Conservation (phyloP, 1,140 invertebrate species). For the Thereuonema tuberculata region DNA sequence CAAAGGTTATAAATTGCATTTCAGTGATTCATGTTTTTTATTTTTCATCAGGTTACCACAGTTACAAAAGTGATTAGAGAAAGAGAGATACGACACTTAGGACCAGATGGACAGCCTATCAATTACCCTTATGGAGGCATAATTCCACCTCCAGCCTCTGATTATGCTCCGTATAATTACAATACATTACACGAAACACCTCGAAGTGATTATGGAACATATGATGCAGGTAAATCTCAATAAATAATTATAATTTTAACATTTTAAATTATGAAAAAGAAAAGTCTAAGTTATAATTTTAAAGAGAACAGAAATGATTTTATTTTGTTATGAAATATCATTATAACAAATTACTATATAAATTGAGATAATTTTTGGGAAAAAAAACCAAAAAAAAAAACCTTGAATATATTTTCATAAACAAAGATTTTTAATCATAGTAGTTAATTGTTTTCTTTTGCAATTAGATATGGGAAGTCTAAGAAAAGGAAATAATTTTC, state of each 20-base stretch:
- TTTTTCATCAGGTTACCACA: conserved; percentile 33
- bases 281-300: neutral
- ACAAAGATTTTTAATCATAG: too few species aligned
- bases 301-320: neutral
- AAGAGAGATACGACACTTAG: conserved; percentile 48
- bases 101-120: conserved; percentile 42
- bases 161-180: conserved; percentile 22
- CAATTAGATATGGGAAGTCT: too few species aligned
- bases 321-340: neutral
- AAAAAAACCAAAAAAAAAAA: too few species aligned
- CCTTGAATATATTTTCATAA: too few species aligned
- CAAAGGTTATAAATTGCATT: too few species aligned
- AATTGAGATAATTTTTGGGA: too few species aligned
- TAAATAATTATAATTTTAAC: neutral
- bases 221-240: conserved; percentile 19
- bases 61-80: conserved; percentile 45
- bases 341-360: too few species aligned
- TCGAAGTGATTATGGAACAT: conserved; percentile 17
- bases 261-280: too few species aligned
- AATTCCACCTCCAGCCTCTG: conserved; percentile 19
- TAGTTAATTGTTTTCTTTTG: too few species aligned
- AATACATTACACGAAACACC: conserved; percentile 12
- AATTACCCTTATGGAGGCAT: conserved; percentile 30
- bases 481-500: too few species aligned
- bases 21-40: too few species aligned